Evolutionary conservation across 2,797 vertebrate genomes (phyloP), one percentile per base, ranked within the genome.

Genomic region (Intellagama lesueurii): DNA sequence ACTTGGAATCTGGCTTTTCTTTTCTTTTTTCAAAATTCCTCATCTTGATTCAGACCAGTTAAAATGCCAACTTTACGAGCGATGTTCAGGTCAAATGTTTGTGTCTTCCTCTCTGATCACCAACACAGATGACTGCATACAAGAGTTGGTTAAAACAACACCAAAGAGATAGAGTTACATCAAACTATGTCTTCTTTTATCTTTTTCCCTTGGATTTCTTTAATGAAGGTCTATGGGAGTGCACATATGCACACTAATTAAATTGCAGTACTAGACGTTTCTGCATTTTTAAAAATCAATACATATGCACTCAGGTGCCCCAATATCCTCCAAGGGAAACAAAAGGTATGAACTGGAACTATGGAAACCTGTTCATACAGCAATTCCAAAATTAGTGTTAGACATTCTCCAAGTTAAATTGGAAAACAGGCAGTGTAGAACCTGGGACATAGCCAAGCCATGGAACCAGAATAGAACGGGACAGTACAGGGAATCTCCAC

Each of bases 351-450:
- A 64, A 68, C 44, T 77, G n/a, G 72, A 68, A 83, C 47, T 83
- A 2, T 81, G 44, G 40, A 22, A 83, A 83, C 32, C 24, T 80
- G 30, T 56, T 22, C 80, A 52, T 47, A 1, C 40, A 44, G 19
- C 56, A 49, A 49, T 76, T 68, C 73, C 44, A 88, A 76, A 83
- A 83, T 68, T 88, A 77, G 76, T 32, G 66, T 88, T 49, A 83
- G 22, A 75, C n/a, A 19, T 76, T 64, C 9, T 66, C 44, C 30
- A 76, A 66, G 52, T 75, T 75, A 44, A 49, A 68, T 35, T 64
- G 56, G 56, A 88, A 83, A 47, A 5, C 72, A 49, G 56, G 22
- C 24, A 75, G 22, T 82, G 60, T 49, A 35, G 80, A 88, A 49
- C 7, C 14, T 75, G 44, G 22, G 56, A 5, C 11, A 49, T n/a